Percentiles rank a stretch among this genome's conserved stretches.
Evolutionary conservation across 2,888 invertebrate species (phyloP).

Genomic region (Carcina quercana): DNA sequence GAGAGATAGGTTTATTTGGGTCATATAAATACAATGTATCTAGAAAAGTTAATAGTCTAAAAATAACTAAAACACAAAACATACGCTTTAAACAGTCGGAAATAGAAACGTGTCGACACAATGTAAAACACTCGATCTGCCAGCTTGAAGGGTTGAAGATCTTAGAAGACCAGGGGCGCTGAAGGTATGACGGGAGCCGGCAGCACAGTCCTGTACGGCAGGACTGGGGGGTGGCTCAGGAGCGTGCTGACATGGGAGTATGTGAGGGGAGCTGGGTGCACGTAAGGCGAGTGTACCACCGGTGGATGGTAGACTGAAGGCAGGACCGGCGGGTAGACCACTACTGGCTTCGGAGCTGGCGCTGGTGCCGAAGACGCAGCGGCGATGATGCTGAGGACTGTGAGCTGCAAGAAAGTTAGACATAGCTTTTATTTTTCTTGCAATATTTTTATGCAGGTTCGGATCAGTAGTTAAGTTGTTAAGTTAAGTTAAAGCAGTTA

Average conservation of each 20-base stretch:
- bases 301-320: conserved; percentile 29
- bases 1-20: too few relatives aligned
- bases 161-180: neutral
- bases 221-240: conserved; percentile 25
- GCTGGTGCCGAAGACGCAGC: conserved; percentile 27
- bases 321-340: conserved; percentile 31
- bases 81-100: too few relatives aligned
- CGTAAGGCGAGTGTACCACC: conserved; percentile 32
- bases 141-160: neutral
- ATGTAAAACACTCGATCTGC: too few relatives aligned
- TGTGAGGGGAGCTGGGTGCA: conserved; percentile 35
- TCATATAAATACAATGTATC: too few relatives aligned
- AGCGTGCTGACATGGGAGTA: conserved; percentile 23
- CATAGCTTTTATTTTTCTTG: too few relatives aligned
- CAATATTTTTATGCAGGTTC: too few relatives aligned
- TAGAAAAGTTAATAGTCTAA: too few relatives aligned
- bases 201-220: conserved; percentile 18
- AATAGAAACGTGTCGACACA: too few relatives aligned
- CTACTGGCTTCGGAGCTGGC: conserved; percentile 38
- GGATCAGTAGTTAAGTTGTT: too few relatives aligned
- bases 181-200: conserved; percentile 3
- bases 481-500: too few relatives aligned
- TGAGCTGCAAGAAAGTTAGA: conserved; percentile 30
- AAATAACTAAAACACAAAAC: too few relatives aligned
- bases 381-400: conserved; percentile 30